Evolutionary conservation across 2,113 vertebrate genomes (phyloP), one percentile per base, ranked within the genome.

Genomic region (Leptobrachium leishanense): DNA sequence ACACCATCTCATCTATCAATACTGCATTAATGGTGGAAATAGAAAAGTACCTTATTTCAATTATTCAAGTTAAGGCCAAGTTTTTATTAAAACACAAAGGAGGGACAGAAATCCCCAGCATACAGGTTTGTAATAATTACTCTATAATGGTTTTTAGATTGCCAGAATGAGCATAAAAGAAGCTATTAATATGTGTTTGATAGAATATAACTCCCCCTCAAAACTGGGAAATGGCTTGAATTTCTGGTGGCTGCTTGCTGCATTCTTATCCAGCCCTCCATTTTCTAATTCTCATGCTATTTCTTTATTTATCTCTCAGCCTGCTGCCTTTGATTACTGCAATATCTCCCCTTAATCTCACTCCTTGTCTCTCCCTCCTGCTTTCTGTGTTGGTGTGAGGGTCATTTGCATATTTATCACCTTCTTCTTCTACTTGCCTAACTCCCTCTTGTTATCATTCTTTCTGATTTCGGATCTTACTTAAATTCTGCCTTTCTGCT

Each of bases 271-370:
- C 66, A 67, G 39, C 12, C 57, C 40, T 77, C 42, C 53, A 68
- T 69, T 75, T 59, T 42, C 44, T 54, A 15, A 66, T 77, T 77
- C 40, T 57, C 31, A 68, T 65, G 41, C 50, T 77, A 42, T 62
- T 53, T 57, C 15, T 62, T 20, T 69, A 41, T 77, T 68, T 69
- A 77, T 77, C 75, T 69, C 62, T 70, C 67, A 77, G 54, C 41
- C 55, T 55, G 59, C 54, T 77, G 67, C 53, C 68, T 77, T 70
- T 77, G 67, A 77, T 77, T 70, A 69, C 67, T 70, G 67, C 13
- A 69, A 70, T 70, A 70, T 70, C 67, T 77, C 67, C 66, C 55
- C 57, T 68, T 77, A 46, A 70, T 77, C 67, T 68, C 50, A 41
- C 75, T 59, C 4, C 10, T 5, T 5, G 2, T 71, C 43, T 39